Conservation (phyloP, 2,113 vertebrate genomes). For the Pterophyllum scalare region DNA sequence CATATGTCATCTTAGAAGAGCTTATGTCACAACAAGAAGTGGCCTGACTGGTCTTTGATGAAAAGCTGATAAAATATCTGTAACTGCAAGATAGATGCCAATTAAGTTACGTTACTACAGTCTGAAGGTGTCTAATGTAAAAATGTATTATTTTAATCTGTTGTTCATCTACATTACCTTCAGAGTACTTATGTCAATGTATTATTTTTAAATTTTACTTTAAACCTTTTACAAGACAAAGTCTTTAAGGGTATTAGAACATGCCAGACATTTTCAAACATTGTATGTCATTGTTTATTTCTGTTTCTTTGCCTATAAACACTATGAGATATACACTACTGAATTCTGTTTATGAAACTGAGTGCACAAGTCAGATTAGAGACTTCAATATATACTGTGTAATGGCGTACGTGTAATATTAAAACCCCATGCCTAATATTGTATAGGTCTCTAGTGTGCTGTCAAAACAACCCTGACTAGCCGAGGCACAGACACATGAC, state of each 20-base stretch:
- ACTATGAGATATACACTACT: slow-evolving; percentile 14
- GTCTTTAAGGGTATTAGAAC: slow-evolving; percentile 1
- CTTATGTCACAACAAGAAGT: slow-evolving; percentile 5
- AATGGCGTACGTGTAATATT: background rate
- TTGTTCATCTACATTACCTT: background rate
- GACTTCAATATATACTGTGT: background rate
- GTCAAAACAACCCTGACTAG: background rate
- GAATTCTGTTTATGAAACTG: slow-evolving; percentile 11
- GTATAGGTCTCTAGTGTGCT: background rate
- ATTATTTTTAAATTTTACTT: background rate
- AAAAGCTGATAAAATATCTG: background rate
- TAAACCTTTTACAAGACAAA: background rate
- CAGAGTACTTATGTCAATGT: background rate
- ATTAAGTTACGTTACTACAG: too few relatives aligned
- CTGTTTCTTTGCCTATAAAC: slow-evolving; percentile 24
- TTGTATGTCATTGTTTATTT: slow-evolving; percentile 11
- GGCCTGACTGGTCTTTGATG: background rate
- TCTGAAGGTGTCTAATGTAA: background rate
- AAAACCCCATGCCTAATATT: background rate
- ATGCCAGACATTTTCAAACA: slow-evolving; percentile 14
- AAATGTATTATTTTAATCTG: background rate
- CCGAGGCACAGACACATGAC: background rate
- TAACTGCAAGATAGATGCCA: background rate
- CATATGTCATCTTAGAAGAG: slow-evolving; percentile 22
- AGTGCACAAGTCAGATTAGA: slow-evolving; percentile 3